Evolutionary conservation across 2,113 vertebrate species (phyloP), one percentile per base, ranked within the genome.

Genomic region (Dipodomys ordii): DNA sequence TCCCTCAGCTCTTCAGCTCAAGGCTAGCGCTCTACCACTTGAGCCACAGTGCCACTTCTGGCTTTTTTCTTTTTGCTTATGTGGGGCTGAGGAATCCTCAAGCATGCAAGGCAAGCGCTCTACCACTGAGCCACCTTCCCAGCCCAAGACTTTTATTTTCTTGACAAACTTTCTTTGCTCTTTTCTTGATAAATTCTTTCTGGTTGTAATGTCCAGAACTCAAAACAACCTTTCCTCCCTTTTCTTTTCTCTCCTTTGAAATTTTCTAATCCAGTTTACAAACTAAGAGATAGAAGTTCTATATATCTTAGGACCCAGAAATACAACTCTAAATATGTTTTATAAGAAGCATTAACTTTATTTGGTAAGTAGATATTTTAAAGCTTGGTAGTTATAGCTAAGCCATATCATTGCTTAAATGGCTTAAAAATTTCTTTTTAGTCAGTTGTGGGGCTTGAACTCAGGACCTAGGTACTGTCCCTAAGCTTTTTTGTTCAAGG

Each of bases 291-390:
- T 16, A 60, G 20, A 49, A 77, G 25, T 25, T 27, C 10, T 72
- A 2, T 57, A 72, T 78, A 23, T 83, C 23, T 78, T 60, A 68
- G 72, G 89, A 60, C 23, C 68, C 4, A 27, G 46, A 65, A 72
- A 46, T 77, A 30, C 35, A 95, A 67, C 6, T 71, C 74, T 65
- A 72, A 76, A 49, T 71, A n/a, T 4, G 72, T 69, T 76, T 0
- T 30, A 69, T 65, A 44, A 20, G 39, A 81, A 83, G 60, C 35
- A 88, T 57, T 57, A 35, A 46, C 85, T 82, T 83, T 74, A 46
- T 10, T 67, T 84, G 46, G 16, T 85, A 83, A 72, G 79, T 67
- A 30, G 60, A 39, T 83, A 35, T 53, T 83, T 94, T 83, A 85
- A 71, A 74, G 65, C 22, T 77, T 1, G 39, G 3, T 39, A 39